These are phyloP conservation scores for Tenthredo distinguenda DNA, from an alignment of 2,888 invertebrate species.

Conservation along the genomic window DNA sequence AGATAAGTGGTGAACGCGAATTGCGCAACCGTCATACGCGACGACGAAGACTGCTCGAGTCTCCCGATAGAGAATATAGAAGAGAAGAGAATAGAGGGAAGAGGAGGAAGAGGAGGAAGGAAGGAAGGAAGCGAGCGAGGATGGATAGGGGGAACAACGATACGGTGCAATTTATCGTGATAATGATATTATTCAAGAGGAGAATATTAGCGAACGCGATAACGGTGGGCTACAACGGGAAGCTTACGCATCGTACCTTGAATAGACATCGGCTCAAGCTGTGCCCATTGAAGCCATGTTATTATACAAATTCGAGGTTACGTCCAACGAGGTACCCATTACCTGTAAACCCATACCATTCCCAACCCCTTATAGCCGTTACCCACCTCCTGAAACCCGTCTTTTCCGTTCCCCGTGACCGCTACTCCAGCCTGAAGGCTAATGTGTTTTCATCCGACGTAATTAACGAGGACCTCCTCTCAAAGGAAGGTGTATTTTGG, in stretches of 20 bases:
- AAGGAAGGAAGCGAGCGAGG: neutral
- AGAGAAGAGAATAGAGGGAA: neutral
- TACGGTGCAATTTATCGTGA: constrained; percentile 25
- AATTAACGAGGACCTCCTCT: constrained; percentile 51
- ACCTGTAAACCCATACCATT: constrained; percentile 24
- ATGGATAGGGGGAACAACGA: neutral
- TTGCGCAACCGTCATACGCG: neutral
- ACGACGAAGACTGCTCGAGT: neutral
- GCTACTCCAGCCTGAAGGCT: constrained; percentile 17
- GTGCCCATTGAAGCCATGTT: constrained; percentile 35
- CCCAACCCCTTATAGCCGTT: neutral
- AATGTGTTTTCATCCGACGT: constrained; percentile 53
- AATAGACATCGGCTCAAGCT: constrained; percentile 32
- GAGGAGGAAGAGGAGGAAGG: neutral
- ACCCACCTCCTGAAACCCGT: neutral
- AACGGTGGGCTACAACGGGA: neutral
- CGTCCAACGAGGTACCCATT: constrained; percentile 27
- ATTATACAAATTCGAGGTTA: constrained; percentile 46
- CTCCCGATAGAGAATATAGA: neutral
- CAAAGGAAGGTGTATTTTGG: constrained; percentile 41
- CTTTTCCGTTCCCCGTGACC: constrained; percentile 7
- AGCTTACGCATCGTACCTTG: constrained; percentile 27
- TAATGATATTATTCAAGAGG: constrained; percentile 32
- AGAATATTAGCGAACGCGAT: constrained; percentile 44
- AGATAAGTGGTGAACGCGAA: neutral